Percentiles rank a stretch among this genome's conserved stretches.
Conservation (phyloP, 2,888 invertebrate genomes). For the Meteorus cinctellus region DNA sequence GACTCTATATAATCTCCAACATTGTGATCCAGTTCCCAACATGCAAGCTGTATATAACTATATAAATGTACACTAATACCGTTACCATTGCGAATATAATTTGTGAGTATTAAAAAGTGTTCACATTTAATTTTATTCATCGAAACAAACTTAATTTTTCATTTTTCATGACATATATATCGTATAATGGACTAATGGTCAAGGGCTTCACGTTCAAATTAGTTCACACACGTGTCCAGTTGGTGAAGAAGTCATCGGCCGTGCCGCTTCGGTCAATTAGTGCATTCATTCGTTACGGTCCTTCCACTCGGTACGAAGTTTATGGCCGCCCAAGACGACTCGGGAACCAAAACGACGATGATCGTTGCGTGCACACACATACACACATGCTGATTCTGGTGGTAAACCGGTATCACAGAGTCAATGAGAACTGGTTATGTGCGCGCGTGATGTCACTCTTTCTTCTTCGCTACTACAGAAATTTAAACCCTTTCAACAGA, state of each 20-base stretch:
- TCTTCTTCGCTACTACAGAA: slow-evolving; percentile 32
- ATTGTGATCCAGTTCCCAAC: slow-evolving; percentile 54
- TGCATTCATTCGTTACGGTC: slow-evolving; percentile 40
- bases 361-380: slow-evolving; percentile 32
- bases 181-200: slow-evolving; percentile 26
- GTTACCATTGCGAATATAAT: slow-evolving; percentile 41
- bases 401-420: slow-evolving; percentile 59
- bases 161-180: background rate
- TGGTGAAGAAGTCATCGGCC: slow-evolving; percentile 51
- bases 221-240: slow-evolving; percentile 19
- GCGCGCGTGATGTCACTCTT: slow-evolving; percentile 61
- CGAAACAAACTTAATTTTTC: background rate
- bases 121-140: background rate
- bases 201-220: slow-evolving; percentile 24
- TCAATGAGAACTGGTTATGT: slow-evolving; percentile 62
- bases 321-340: slow-evolving; percentile 46
- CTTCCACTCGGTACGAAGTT: slow-evolving; percentile 37
- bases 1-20: slow-evolving; percentile 7
- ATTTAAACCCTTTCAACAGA: background rate
- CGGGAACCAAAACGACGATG: slow-evolving; percentile 19
- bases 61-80: slow-evolving; percentile 34
- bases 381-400: slow-evolving; percentile 30
- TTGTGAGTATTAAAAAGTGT: background rate
- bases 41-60: slow-evolving; percentile 39
- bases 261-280: slow-evolving; percentile 48